These are phyloP conservation scores for Hydrophis major DNA, from an alignment of 2,797 vertebrate species.

Conservation along the genomic window DNA sequence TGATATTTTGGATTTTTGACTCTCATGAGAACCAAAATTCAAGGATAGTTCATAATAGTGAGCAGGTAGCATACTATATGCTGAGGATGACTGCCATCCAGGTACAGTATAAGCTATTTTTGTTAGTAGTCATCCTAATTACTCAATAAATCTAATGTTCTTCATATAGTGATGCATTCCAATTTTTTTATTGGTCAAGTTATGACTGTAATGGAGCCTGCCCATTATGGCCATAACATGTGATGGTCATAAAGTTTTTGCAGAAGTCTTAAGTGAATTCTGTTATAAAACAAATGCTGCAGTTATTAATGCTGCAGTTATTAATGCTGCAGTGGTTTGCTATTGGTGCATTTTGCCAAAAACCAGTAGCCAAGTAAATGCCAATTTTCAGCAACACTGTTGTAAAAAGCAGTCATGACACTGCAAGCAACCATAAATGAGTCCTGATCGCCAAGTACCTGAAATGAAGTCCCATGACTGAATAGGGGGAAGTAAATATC, in stretches of 20 bases:
- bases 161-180: neutral
- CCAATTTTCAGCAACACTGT: neutral
- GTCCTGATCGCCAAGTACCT: neutral
- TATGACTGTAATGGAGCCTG: neutral
- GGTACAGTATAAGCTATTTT: neutral
- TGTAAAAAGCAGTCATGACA: neutral
- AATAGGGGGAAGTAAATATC: neutral
- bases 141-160: neutral
- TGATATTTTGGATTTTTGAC: neutral
- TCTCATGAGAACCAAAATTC: neutral
- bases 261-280: neutral
- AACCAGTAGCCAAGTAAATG: neutral
- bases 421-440: neutral
- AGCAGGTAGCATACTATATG: neutral
- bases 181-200: neutral
- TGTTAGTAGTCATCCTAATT: neutral
- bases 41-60: neutral
- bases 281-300: neutral
- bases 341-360: neutral
- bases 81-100: neutral
- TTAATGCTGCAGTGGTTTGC: neutral
- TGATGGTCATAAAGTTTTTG: neutral
- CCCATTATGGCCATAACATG: neutral
- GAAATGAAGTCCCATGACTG: neutral
- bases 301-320: neutral